phyloP scores from a whole-genome alignment of 2,797 vertebrate genomes.

The Thamnophis elegans region DNA sequence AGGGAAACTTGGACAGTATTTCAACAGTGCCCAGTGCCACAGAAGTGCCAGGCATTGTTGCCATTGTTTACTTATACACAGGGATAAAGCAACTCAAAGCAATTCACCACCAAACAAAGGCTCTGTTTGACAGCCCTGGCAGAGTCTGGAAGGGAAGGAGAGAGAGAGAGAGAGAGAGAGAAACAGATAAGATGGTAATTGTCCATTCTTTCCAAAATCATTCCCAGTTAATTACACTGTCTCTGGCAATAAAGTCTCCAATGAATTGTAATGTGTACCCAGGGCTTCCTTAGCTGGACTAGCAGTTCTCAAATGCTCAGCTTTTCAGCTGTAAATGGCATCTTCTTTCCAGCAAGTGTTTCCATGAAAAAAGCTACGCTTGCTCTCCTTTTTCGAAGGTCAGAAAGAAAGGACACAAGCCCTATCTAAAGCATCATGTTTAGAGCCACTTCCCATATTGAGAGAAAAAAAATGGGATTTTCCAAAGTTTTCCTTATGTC shows the following conservation, averaged over 20 bases:
- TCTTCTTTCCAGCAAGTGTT: neutral
- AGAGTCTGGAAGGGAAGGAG: slow-evolving; percentile 12
- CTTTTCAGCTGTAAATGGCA: slow-evolving; percentile 29
- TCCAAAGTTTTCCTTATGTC: neutral
- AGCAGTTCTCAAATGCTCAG: slow-evolving; percentile 22
- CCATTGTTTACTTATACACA: slow-evolving; percentile 22
- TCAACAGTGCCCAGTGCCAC: neutral
- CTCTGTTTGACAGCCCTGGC: slow-evolving; percentile 26
- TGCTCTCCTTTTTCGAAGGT: slow-evolving; percentile 17
- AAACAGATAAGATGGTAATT: slow-evolving; percentile 28
- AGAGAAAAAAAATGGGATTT: neutral
- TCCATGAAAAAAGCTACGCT: slow-evolving; percentile 2
- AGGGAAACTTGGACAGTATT: neutral
- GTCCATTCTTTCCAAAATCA: slow-evolving; percentile 23
- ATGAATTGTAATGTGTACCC: neutral
- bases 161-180: neutral
- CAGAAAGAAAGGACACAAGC: slow-evolving; percentile 17
- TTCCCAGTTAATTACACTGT: slow-evolving; percentile 35
- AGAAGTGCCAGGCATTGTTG: slow-evolving; percentile 20
- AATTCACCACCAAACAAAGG: slow-evolving; percentile 21
- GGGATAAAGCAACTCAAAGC: slow-evolving; percentile 18
- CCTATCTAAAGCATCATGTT: neutral
- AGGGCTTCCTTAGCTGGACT: neutral
- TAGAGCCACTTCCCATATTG: neutral
- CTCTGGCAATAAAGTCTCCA: slow-evolving; percentile 23